These are phyloP conservation scores for Halcyon malimbica DNA, from an alignment of 2,113 vertebrate genomes.

Conservation along the genomic window DNA sequence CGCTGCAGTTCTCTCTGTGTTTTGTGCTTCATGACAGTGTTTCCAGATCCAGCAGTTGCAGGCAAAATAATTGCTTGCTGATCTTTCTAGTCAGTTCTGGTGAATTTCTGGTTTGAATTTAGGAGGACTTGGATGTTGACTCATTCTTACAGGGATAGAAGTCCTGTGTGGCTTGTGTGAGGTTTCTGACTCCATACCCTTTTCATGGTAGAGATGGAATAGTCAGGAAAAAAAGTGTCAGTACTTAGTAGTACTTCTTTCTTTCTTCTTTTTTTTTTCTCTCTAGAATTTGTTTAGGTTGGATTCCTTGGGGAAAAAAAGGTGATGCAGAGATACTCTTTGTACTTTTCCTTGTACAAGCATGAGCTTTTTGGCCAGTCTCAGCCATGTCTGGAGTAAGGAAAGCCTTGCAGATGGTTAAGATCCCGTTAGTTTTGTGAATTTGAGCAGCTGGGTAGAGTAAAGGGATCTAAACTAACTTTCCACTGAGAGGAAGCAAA, in stretches of 20 bases:
- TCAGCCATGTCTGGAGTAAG: not conserved
- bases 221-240: not conserved
- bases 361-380: not conserved
- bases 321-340: not conserved
- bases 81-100: not conserved
- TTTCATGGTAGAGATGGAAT: not conserved
- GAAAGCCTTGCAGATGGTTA: not conserved
- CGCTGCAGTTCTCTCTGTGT: not conserved
- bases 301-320: not conserved
- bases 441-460: not conserved
- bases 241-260: not conserved
- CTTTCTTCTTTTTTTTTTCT: too few relatives aligned
- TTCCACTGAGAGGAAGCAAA: not conserved
- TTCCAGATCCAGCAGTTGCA: not conserved
- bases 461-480: not conserved
- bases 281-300: not conserved
- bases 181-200: not conserved
- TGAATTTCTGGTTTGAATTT: not conserved
- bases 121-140: not conserved
- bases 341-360: not conserved
- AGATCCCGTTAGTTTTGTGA: not conserved
- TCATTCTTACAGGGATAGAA: rapidly evolving
- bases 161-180: not conserved
- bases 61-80: not conserved
- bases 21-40: not conserved